Conservation (phyloP, 2,797 vertebrate species). For the Cynopterus sphinx region DNA sequence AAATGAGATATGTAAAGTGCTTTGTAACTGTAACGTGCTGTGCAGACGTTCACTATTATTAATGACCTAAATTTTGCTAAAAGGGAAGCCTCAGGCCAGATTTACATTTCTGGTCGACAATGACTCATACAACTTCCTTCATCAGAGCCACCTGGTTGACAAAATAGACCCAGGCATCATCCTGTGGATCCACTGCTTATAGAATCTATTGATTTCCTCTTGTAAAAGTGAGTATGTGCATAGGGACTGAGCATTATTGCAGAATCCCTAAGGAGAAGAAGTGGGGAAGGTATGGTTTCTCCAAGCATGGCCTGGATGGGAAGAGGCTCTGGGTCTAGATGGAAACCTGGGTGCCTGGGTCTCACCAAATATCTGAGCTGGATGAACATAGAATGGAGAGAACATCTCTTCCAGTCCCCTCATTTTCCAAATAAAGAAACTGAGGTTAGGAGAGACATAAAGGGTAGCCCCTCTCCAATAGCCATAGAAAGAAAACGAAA, state of each 20-base stretch:
- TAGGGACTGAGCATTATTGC: not conserved
- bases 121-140: constrained; percentile 77
- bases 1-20: constrained; percentile 72
- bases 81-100: constrained; percentile 73
- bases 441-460: not conserved
- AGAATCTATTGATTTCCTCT: constrained; percentile 67
- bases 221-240: constrained; percentile 58
- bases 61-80: constrained; percentile 73
- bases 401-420: not conserved
- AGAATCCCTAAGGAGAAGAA: not conserved
- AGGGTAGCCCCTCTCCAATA: not conserved
- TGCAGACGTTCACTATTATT: constrained; percentile 67
- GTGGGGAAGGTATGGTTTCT: not conserved
- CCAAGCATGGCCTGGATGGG: not conserved
- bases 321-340: no score
- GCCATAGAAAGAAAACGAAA: not conserved
- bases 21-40: constrained; percentile 59
- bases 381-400: not conserved
- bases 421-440: not conserved
- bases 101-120: constrained; percentile 79
- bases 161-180: constrained; percentile 64
- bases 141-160: constrained; percentile 73
- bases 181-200: constrained; percentile 70
- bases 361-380: not conserved
- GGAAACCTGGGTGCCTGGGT: not conserved